Conservation (phyloP, 2,113 vertebrate genomes). For the Syngnathus floridae region DNA sequence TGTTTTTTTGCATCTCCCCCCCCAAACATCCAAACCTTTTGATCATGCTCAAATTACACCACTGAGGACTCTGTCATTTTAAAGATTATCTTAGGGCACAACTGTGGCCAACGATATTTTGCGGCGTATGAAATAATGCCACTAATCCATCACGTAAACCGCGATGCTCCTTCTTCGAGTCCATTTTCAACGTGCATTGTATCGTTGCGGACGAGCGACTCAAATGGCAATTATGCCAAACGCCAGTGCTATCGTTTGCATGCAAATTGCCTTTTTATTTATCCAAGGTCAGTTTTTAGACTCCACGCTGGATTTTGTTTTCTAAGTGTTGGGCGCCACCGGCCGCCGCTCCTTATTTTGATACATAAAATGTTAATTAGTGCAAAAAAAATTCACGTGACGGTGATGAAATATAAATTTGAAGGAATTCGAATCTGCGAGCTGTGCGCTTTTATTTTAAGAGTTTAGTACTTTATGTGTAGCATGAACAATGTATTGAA, state of each 20-base stretch:
- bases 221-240: conserved; percentile 54
- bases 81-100: conserved; percentile 17
- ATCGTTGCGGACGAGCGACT: conserved; percentile 29
- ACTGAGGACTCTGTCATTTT: conserved; percentile 32
- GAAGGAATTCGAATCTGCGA: background rate
- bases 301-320: conserved; percentile 33
- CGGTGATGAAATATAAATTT: background rate
- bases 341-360: conserved; percentile 13
- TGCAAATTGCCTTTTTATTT: conserved; percentile 59
- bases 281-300: conserved; percentile 35
- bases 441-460: background rate
- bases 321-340: conserved; percentile 11
- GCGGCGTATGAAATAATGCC: conserved; percentile 6
- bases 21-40: conserved; percentile 41
- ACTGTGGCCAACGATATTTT: conserved; percentile 38
- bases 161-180: background rate
- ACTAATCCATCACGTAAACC: conserved; percentile 4
- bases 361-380: conserved; percentile 1
- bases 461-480: background rate
- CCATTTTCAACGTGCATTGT: conserved; percentile 30
- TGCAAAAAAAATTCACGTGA: conserved; percentile 8
- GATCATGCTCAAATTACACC: conserved; percentile 28
- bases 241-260: conserved; percentile 58
- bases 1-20: conserved; percentile 1
- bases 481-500: background rate